These are phyloP conservation scores for Tapirus terrestris DNA, from an alignment of 2,113 vertebrate genomes.

Conservation along the genomic window DNA sequence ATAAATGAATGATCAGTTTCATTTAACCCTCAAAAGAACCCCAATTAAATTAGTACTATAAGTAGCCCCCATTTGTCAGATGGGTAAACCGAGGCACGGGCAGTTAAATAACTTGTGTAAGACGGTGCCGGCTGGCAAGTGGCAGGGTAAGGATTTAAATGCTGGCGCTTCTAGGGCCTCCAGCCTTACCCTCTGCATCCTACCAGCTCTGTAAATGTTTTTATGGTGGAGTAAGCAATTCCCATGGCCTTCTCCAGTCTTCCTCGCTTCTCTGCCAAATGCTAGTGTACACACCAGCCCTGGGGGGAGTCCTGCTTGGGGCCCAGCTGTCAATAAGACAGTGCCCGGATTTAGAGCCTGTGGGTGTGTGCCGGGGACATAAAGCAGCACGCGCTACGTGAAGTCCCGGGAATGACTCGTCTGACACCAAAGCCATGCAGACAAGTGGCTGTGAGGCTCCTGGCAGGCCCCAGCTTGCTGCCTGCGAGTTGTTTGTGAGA, in stretches of 20 bases:
- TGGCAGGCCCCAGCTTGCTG: background rate
- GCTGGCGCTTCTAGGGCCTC: background rate
- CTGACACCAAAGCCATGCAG: background rate
- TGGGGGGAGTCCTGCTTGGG: background rate
- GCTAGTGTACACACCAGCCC: background rate
- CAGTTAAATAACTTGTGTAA: background rate
- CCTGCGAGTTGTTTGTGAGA: background rate
- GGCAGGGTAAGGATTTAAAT: background rate
- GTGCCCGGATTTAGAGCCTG: fast-evolving
- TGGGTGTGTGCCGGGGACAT: background rate
- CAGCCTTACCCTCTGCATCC: too few relatives aligned
- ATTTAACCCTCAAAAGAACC: background rate
- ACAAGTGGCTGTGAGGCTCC: background rate
- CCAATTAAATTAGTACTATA: background rate
- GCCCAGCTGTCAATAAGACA: background rate
- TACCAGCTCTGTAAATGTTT: background rate
- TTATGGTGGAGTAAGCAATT: background rate
- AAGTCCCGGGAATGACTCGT: background rate
- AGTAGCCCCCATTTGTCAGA: background rate
- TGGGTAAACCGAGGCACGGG: background rate
- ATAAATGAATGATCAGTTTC: background rate
- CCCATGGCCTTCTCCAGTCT: background rate
- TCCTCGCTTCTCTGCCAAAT: background rate
- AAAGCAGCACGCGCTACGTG: background rate
- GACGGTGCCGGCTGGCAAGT: background rate